phyloP scores from a whole-genome alignment of 2,888 invertebrate species.

The Microchrysa polita region DNA sequence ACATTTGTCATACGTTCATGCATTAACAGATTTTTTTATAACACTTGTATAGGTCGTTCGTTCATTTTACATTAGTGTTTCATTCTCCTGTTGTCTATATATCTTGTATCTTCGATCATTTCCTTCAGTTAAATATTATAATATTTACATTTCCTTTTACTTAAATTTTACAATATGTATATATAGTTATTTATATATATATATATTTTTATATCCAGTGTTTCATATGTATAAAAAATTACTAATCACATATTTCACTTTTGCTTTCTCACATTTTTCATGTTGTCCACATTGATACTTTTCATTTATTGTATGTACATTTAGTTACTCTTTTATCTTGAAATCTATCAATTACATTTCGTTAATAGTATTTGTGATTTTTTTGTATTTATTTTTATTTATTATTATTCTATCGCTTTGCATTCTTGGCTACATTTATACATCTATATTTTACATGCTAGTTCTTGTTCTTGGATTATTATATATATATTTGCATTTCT shows the following conservation, averaged over 20 bases:
- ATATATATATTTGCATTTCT: neutral
- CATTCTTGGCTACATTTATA: neutral
- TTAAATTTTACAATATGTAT: slow-evolving; percentile 1
- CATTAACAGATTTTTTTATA: slow-evolving; percentile 1
- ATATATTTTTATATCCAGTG: slow-evolving; percentile 16
- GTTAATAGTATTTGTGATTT: neutral
- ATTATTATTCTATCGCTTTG: neutral
- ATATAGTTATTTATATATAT: neutral
- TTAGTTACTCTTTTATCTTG: neutral
- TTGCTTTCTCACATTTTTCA: no score
- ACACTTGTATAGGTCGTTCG: no score
- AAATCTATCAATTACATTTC: slow-evolving; percentile 11
- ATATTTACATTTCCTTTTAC: slow-evolving; percentile 4
- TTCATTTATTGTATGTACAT: slow-evolving; percentile 36
- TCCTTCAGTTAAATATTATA: slow-evolving; percentile 11
- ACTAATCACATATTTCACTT: slow-evolving; percentile 41
- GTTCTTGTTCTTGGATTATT: slow-evolving; percentile 6
- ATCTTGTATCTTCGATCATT: neutral
- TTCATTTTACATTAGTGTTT: neutral
- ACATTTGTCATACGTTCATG: neutral
- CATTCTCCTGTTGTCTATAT: neutral
- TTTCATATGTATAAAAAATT: slow-evolving; percentile 45
- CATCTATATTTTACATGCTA: neutral
- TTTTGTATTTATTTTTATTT: neutral
- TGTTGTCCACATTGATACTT: slow-evolving; percentile 43